Evolutionary conservation across 2,888 invertebrate genomes (phyloP), one percentile per base, ranked within the genome.

Genomic region (Emmelina monodactyla): DNA sequence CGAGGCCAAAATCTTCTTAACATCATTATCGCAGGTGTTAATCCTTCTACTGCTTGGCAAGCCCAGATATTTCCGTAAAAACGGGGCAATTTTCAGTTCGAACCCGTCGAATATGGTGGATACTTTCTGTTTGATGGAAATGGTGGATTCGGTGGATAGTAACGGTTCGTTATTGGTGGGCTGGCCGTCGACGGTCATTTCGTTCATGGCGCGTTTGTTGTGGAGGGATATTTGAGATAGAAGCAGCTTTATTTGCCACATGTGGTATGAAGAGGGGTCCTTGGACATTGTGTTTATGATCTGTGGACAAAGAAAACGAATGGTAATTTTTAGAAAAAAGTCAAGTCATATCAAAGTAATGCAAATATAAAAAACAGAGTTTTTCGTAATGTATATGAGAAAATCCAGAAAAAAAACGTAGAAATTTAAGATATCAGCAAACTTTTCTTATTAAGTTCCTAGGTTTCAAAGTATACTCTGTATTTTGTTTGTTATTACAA

Each of bases 191-290:
- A 71, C 42, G 2, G 51, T 53, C 70, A 68, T 72, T 22, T 67
- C 66, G 40, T 46, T 47, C 15, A 54, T 45, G 0, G 49, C 22
- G 2, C 49, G 51, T 4, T 40, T 46, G 50, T 61, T 57, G 61
- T 71, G 55, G 44, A 62, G 58, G 45, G 80, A 60, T 4, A 83
- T 73, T 46, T 86, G 87, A 0, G 85, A 80, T 2, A 83, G 82
- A 3, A 86, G 72, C 0, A 89, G 71, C 56, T 90, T 91, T 31
- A 91, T 81, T 60, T 92, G 91, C 91, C 91, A 91, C 13, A 88
- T 71, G 50, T 88, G 83, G 50, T 82, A 69, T 0, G 82, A 62
- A 2, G 69, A 82, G 0, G 87, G 84, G 11, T 78, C 64, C 1
- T 62, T 64, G 35, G 72, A 69, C 53, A 86, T 70, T 33, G 70